Percentiles rank a stretch among this genome's conserved stretches.
Evolutionary conservation across 2,888 invertebrate genomes (phyloP).

Genomic region (Neoascia interrupta): DNA sequence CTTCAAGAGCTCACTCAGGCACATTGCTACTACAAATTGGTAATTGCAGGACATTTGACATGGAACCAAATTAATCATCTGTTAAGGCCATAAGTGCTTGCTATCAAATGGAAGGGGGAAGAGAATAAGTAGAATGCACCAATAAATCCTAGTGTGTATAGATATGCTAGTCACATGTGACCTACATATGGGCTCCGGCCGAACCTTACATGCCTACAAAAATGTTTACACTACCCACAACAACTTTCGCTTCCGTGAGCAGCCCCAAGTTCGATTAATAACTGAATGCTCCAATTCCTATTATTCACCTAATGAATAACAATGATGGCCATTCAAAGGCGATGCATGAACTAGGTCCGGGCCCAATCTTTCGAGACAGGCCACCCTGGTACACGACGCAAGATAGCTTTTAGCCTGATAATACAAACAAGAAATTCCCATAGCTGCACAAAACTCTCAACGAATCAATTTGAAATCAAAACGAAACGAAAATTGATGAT

Average conservation of each 20-base stretch:
- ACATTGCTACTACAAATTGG: no score
- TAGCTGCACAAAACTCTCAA: conserved; percentile 53
- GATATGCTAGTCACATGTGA: no score
- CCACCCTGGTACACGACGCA: not conserved
- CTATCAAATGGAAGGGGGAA: no score
- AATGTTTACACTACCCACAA: no score
- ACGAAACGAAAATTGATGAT: conserved; percentile 62
- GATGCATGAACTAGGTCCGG: not conserved
- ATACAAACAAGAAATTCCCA: conserved; percentile 7
- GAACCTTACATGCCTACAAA: no score
- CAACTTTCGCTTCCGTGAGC: conserved; percentile 7
- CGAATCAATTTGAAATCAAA: conserved; percentile 63
- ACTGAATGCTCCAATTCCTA: conserved; percentile 25
- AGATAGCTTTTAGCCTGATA: not conserved
- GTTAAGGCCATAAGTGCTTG: no score
- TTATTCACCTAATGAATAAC: conserved; percentile 33
- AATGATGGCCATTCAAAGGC: conserved; percentile 9
- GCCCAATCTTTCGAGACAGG: not conserved
- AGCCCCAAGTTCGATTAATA: conserved; percentile 30
- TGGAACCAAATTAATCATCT: no score
- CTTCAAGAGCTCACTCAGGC: no score
- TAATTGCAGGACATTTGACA: no score
- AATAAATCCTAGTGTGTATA: no score
- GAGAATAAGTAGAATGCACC: no score
- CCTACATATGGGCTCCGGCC: no score